Evolutionary conservation across 2,797 vertebrate species (phyloP), one percentile per base, ranked within the genome.

Genomic region (Pelodytes ibericus): DNA sequence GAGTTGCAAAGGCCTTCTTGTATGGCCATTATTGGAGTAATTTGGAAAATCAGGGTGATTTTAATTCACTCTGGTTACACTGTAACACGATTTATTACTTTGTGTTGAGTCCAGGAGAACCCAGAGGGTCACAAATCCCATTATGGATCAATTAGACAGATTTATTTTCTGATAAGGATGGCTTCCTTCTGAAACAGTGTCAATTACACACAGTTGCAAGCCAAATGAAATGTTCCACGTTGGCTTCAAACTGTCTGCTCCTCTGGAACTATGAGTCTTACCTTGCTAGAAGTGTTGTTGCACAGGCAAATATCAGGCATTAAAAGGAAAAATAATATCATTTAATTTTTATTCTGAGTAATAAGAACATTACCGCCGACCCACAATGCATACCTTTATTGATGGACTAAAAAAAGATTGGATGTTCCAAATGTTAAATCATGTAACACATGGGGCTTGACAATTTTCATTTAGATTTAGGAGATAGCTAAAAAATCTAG

Each of bases 111-210:
- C 70, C 33, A 16, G 68, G 49, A 77, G n/a, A 65, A 72, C 67
- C 75, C 53, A 44, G 62, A 72, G 75, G 69, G 67, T 78, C 75
- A 61, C 30, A 61, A 72, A 67, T 59, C 75, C 72, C 75, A 72
- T 78, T 78, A 78, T 30, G 62, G 69, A 72, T 78, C 75, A 78
- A 78, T 78, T 78, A 78, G 62, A 62, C 69, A 24, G 70, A 78
- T 72, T 72, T 66, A 60, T 78, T 72, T 56, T 72, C 69, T 49
- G 69, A 72, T 78, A 67, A 72, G 75, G 75, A 61, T 72, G 75
- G 70, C 72, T 78, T 78, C 59, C 62, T 78, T 25, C 69, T 58
- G 69, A 61, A 66, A 58, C 39, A 7, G 30, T 72, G 75, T 66
- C 75, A 78, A 78, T 72, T 60, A 72, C 41, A n/a, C 24, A 20